Conservation (phyloP, 1,140 invertebrate genomes). For the Tribolium castaneum region DNA sequence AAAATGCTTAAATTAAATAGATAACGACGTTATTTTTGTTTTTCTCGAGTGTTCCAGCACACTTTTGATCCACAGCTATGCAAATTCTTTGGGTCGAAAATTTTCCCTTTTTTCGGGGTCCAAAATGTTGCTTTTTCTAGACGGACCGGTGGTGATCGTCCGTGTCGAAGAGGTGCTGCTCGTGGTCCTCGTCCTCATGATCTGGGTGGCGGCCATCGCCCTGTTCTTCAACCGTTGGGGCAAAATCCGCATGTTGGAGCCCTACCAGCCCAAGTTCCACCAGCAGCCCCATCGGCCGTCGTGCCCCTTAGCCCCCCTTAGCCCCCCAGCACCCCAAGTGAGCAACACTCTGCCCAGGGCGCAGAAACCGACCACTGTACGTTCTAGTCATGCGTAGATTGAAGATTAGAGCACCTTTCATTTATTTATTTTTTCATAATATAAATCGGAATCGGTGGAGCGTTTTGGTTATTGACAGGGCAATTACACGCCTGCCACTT, state of each 20-base stretch:
- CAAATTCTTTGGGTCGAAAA: too few relatives aligned
- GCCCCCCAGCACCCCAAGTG: constrained; percentile 62
- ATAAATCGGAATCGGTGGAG: constrained; percentile 1
- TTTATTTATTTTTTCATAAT: not conserved
- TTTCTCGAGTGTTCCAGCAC: too few relatives aligned
- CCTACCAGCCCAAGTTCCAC: constrained; percentile 84
- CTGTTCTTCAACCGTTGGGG: constrained; percentile 89
- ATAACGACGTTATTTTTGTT: too few relatives aligned
- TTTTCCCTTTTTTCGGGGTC: too few relatives aligned
- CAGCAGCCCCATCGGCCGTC: constrained; percentile 76
- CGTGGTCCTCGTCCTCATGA: constrained; percentile 77
- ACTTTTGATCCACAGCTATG: too few relatives aligned
- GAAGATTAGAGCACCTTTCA: not conserved
- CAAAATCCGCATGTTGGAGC: constrained; percentile 82
- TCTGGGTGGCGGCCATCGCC: constrained; percentile 81
- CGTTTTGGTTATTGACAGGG: not conserved
- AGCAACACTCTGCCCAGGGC: constrained; percentile 50
- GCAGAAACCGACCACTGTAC: constrained; percentile 49
- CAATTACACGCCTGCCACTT: constrained; percentile 1
- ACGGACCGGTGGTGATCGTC: constrained; percentile 72
- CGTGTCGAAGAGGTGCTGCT: constrained; percentile 83
- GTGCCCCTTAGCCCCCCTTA: constrained; percentile 72
- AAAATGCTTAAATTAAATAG: too few relatives aligned
- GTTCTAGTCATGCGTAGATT: constrained; percentile 40
- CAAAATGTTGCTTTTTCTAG: constrained; percentile 48